Evolutionary conservation across 2,113 vertebrate species (phyloP), one percentile per base, ranked within the genome.

Genomic region (Circaetus cinerascens): DNA sequence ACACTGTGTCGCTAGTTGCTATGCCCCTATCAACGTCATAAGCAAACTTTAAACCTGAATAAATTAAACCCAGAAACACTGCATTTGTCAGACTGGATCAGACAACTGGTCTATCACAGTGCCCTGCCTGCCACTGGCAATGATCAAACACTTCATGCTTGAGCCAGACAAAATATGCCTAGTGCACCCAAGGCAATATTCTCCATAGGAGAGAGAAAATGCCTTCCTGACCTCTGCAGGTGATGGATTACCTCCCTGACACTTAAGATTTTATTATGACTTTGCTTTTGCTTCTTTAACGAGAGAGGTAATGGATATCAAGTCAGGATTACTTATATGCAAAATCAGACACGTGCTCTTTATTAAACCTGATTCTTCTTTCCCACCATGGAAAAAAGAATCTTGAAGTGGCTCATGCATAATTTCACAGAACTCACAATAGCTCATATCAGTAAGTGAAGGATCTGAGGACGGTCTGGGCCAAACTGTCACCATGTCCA

Each of bases 11-110:
- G 1, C 29, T 62, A 67, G 68, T 83, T 96, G 78, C 94, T 93
- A 82, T 87, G 74, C 32, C 86, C 36, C 51, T 92, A 78, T 94
- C 86, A 95, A 95, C 82, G 83, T 94, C 82, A 94, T 89, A 95
- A 95, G 94, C 76, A 96, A 98, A 96, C 41, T 93, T 89, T 76
- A 53, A 90, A 94, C 76, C 40, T 66, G 95, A 92, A 96, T 74
- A 86, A 72, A 95, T 96, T 83, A 93, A 75, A 93, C 23, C 7
- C 36, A 59, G 66, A 95, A 84, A 90, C 62, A 91, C 21, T 88
- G 46, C 18, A 82, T 97, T 95, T 96, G 86, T 86, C 94, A 94
- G 74, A 38, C 48, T 76, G 66, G 29, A 91, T 91, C 68, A 95
- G 79, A 41, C 72, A 79, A 78, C 41, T 66, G 75, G 91, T 66